Base-by-base conservation (phyloP, 1,140 invertebrate species). In the Pseudachorutes palmiensis region DNA sequence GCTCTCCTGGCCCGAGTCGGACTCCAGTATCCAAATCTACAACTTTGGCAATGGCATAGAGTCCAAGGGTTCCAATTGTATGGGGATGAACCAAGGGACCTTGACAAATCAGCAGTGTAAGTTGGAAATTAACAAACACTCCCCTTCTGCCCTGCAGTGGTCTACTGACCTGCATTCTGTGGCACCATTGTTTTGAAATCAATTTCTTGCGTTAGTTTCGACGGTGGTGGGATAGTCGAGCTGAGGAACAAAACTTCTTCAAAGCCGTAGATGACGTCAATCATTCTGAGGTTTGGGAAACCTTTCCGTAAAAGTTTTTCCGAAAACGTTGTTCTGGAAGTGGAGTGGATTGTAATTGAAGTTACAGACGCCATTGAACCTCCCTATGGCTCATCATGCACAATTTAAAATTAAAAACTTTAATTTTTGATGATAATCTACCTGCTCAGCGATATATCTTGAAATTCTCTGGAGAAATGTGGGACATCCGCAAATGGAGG, bases 31-130 rank as follows among this genome's bases (percentile, higher is more conserved):
- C 61, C 2, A 32, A 14, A 28, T 62, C 61, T 22, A 41, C 32
- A 22, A 62, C 36, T 28, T 62, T 62, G 2, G 61, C 61, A 12
- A 31, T 32, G 2, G 22, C 36, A 62, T 3, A 45, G 12, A 28
- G n/a, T 33, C 61, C 61, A 62, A 62, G n/a, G 19, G 61, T 62
- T n/a, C 31, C 61, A 22, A 28, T 41, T 12, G 58, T 60, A 60
- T 28, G 30, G 9, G 30, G 26, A 30, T 60, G 26, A 31, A 60
- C 9, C 12, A 55, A 24, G 24, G 51, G 51, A 14, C 51, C 51
- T 45, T n/a, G n/a, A n/a, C n/a, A 45, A 45, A 45, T 45, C 19
- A 12, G 9, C 36, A 45, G 36, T 19, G 36, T n/a, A n/a, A n/a
- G n/a, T n/a, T n/a, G n/a, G n/a, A n/a, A n/a, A n/a, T n/a, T n/a